Percentiles rank a stretch among this genome's conserved stretches.
Evolutionary conservation across 2,888 invertebrate species (phyloP).

Genomic region (Axea sp.): DNA sequence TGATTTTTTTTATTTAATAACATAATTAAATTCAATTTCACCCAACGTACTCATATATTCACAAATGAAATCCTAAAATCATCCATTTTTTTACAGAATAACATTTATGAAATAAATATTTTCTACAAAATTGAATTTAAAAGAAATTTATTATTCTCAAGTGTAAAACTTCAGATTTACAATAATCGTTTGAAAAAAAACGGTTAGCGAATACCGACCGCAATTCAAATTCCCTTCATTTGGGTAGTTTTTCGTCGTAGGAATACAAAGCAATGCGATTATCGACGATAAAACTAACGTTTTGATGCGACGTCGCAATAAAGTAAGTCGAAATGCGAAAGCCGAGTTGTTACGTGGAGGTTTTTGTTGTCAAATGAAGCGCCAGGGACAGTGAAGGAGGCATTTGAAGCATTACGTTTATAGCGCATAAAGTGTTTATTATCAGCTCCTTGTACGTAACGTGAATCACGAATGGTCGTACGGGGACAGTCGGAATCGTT

Average conservation of each 20-base stretch:
- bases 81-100: no score
- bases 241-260: constrained; percentile 2
- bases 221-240: constrained; percentile 13
- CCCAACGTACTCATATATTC: no score
- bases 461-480: constrained; percentile 53
- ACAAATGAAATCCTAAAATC: no score
- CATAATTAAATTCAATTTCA: no score
- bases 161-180: no score
- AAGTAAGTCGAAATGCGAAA: constrained; percentile 18
- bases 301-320: constrained; percentile 10
- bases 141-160: no score
- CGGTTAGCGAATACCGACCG: not conserved
- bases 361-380: constrained; percentile 34
- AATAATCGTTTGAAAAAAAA: no score
- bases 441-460: constrained; percentile 53
- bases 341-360: constrained; percentile 11
- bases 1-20: no score
- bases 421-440: constrained; percentile 58
- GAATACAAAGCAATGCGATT: no score
- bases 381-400: constrained; percentile 22
- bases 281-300: no score
- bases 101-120: no score
- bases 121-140: no score
- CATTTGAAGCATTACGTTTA: constrained; percentile 56
- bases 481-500: constrained; percentile 49